Base-by-base conservation (phyloP, 2,888 invertebrate genomes). In the Drosophila mulleri region DNA sequence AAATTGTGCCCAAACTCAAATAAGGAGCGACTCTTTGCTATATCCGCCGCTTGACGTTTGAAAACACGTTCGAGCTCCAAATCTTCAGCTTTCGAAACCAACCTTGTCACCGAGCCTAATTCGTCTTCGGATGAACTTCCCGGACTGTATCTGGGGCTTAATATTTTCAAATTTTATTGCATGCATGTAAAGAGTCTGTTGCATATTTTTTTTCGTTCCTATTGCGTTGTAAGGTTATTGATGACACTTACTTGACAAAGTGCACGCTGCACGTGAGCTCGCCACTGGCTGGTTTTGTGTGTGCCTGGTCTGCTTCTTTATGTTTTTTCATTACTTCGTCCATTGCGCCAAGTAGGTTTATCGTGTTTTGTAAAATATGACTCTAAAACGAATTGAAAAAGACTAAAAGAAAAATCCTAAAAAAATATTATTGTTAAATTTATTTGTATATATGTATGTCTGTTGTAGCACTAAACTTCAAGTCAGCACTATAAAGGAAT, bases 1-100 rank as follows among this genome's bases (percentile, higher is more conserved):
- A 86, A 84, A 23, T 88, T 75, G 11, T 82, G 67, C 1, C 83
- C 83, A 6, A 60, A 59, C 20, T 86, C 78, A 23, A 78, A 67
- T 0, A 84, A 48, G 6, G 89, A 84, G 0, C 68, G 83, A 66
- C 72, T 75, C 23, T 53, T 39, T 0, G 60, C 29, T 4, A 64
- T 29, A 1, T 63, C 48, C 0, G 14, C 8, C 0, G 66, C 26
- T 14, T 62, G 29, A 0, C 47, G 44, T 7, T 54, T 72, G 1
- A 72, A 75, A 18, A 73, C 37, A 2, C 29, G 48, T 5, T 68
- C 44, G 0, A 73, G 8, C 16, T 80, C 66, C 14, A 87, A 59
- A 14, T 87, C 88, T 45, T 87, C 73, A 6, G 72, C 47, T 8
- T 66, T 83, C 0, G 75, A 72, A 1, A 83, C 65, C 2, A 83